Evolutionary conservation across 2,797 vertebrate genomes (phyloP), one percentile per base, ranked within the genome.

Genomic region (Sebastes hubbsi): DNA sequence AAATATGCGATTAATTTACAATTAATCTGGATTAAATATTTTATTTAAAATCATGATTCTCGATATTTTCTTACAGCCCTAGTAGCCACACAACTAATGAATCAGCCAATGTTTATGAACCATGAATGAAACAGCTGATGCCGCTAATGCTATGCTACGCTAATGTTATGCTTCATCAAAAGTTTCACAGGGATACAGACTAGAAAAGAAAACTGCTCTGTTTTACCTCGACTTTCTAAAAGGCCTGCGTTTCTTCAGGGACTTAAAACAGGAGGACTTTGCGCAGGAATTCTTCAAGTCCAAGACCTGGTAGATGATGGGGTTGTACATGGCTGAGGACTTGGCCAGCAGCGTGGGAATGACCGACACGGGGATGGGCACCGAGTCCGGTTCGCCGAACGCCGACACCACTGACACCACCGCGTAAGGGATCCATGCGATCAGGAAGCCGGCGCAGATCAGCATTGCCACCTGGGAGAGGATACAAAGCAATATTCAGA

Each of bases 301-400:
- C 6, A 97, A 96, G n/a, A 99, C 92, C 92, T 99, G 98, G 93
- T 99, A 99, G 81, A 99, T 99, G 87, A 99, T 97, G 5, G 98
- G 98, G 90, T 99, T 99, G 94, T 99, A 99, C 97, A 99, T 97
- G 29, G 98, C 97, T 20, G 98, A 96, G 2, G 98, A 99, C 89
- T 99, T 99, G 49, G 98, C 97, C 27, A 99, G 95, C 71, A 99
- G 83, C 0, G 98, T 98, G 11, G 98, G 98, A 30, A 99, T 61
- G 70, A 98, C 97, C 0, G 98, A 99, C 61, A 96, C 94, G 1
- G 96, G 84, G 49, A 99, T 96, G 59, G 98, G 97, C 24, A 99
- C 95, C 0, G 98, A 96, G 83, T 98, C 95, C 0, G 97, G 97
- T 65, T 91, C 92, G 9, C 98, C 97, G 5, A 98, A 99, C 3